Conservation (phyloP, 2,888 invertebrate species). For the Drosophila paranaensis region DNA sequence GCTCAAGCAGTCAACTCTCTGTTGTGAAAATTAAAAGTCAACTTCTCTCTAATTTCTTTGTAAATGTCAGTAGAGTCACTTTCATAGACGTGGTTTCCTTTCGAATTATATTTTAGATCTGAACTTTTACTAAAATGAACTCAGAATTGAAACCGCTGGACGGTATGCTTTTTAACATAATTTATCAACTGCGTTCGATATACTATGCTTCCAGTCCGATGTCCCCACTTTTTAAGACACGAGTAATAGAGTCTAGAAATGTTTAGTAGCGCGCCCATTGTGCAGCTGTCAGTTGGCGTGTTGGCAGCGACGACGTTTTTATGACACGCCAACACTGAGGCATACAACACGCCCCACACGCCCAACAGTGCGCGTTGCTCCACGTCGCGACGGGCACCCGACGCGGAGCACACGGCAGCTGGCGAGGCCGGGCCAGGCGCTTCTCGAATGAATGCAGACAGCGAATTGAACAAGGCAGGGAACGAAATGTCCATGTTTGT, state of each 20-base stretch:
- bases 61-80: no score
- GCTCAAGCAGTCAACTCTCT: no score
- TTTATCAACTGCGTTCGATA: no score
- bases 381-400: conserved; percentile 12
- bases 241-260: background rate
- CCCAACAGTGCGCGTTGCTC: conserved; percentile 11
- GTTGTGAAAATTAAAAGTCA: no score
- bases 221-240: background rate
- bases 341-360: conserved; percentile 42
- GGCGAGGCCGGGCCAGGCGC: conserved; percentile 15
- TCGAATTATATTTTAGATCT: no score
- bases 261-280: conserved; percentile 36
- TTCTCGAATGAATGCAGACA: conserved; percentile 42
- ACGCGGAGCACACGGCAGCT: conserved; percentile 24
- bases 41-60: no score
- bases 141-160: background rate
- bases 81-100: no score
- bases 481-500: conserved; percentile 48
- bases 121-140: background rate
- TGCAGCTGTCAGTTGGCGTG: conserved; percentile 47
- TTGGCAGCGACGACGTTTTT: conserved; percentile 67
- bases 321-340: conserved; percentile 66
- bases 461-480: conserved; percentile 24
- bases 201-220: background rate
- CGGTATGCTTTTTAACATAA: no score